Conservation (phyloP, 2,888 invertebrate species). For the Ichneumon xanthorius region DNA sequence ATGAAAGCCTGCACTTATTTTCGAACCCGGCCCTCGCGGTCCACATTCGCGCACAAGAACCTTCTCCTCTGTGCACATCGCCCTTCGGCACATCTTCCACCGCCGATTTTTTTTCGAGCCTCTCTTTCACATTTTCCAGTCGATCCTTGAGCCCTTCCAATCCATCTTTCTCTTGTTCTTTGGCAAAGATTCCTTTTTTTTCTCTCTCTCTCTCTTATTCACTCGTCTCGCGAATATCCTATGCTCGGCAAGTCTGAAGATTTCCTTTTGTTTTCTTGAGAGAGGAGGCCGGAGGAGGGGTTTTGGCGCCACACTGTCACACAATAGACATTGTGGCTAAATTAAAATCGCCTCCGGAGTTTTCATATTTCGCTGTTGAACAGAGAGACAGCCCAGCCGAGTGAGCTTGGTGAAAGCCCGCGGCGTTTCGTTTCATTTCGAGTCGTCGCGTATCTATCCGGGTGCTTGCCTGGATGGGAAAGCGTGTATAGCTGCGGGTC, state of each 20-base stretch:
- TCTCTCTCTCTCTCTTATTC: constrained; percentile 29
- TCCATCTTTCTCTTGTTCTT: constrained; percentile 57
- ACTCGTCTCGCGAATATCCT: constrained; percentile 39
- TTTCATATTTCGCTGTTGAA: constrained; percentile 82
- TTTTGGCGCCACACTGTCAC: constrained; percentile 73
- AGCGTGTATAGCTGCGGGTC: constrained; percentile 33
- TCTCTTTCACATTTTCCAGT: constrained; percentile 43
- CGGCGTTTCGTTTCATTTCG: constrained; percentile 83
- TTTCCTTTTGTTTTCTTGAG: constrained; percentile 68
- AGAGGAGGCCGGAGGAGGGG: constrained; percentile 23
- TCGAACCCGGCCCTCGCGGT: constrained; percentile 29
- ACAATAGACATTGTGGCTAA: constrained; percentile 84
- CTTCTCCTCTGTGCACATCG: constrained; percentile 36
- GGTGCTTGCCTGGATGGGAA: constrained; percentile 48
- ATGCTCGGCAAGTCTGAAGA: constrained; percentile 50
- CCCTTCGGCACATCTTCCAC: constrained; percentile 45
- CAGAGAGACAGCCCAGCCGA: constrained; percentile 69
- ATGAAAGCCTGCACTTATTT: constrained; percentile 31
- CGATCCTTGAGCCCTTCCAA: constrained; percentile 51
- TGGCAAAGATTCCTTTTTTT: constrained; percentile 51
- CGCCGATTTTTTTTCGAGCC: constrained; percentile 43
- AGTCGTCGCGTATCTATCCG: constrained; percentile 70
- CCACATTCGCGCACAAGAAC: constrained; percentile 43
- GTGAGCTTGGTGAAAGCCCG: constrained; percentile 65
- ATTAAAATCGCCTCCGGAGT: constrained; percentile 85